Evolutionary conservation across 1,140 invertebrate genomes (phyloP), one percentile per base, ranked within the genome.

Genomic region (Cydia pomonella): DNA sequence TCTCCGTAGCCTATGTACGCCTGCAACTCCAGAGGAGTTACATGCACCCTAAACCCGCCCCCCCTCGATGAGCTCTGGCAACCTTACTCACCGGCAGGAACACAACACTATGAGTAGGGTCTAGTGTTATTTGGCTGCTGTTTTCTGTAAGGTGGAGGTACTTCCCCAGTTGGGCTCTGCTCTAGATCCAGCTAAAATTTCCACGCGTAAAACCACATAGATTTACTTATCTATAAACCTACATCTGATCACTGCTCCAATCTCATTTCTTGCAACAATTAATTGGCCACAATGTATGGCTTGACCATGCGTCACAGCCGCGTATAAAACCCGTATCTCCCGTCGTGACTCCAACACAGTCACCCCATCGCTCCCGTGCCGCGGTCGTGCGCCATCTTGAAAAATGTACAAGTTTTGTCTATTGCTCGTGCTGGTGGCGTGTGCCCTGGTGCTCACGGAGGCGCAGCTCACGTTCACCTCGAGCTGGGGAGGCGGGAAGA

Each of bases 391-490:
- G 47, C 53, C 53, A 59, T 29, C 73, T 50, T 23, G 18, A 73
- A 86, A 77, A 47, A 90, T 91, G 89, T 77, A 88, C 76, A 89
- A 86, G 64, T 18, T 85, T 66, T 59, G 81, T 21, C 64, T 84
- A 25, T 75, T 86, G n/a, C 72, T 89, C 16, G 77, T 90, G 21
- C 27, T 91, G 29, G 73, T 86, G 12, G 85, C 87, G 6, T 90
- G 84, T 66, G 63, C 87, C 3, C 83, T 77, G 29, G 29, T 87
- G 0, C 44, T 81, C n/a, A 72, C 81, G 1, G 84, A 90, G 16
- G 88, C 84, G 0, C 90, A 91, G 76, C 72, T 92, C 23, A 92
- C 91, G 0, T 92, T 92, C 72, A 91, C 89, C 0, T 88, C 90
- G 0, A 91, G 87, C 71, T 92, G 90, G 90, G 90, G 90, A 1